phyloP scores from a whole-genome alignment of 2,888 invertebrate genomes.

The Drosophila neotestacea region DNA sequence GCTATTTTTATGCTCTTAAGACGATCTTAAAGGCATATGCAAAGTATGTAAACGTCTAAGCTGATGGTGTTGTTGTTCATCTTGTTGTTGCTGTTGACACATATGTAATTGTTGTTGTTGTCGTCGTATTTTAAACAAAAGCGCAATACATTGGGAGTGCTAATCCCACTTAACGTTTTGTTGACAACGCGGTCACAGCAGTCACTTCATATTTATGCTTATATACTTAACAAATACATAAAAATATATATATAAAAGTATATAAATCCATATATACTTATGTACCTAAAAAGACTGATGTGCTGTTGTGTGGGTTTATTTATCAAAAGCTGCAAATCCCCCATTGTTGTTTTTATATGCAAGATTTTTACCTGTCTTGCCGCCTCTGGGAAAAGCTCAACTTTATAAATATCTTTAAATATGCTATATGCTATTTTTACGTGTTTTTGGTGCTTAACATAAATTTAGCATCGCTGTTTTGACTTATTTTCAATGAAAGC shows the following conservation, averaged over 20 bases:
- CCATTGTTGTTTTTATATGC: slow-evolving; percentile 4
- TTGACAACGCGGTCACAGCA: slow-evolving; percentile 64
- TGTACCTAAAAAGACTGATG: background rate
- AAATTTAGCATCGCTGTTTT: background rate
- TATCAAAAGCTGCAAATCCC: slow-evolving; percentile 32
- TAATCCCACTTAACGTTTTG: slow-evolving; percentile 76
- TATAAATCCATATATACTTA: background rate
- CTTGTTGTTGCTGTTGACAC: slow-evolving; percentile 30
- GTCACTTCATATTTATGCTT: slow-evolving; percentile 1
- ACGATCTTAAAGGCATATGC: slow-evolving; percentile 76
- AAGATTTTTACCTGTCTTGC: slow-evolving; percentile 8
- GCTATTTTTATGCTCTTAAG: slow-evolving; percentile 77
- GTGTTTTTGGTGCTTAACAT: background rate
- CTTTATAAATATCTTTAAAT: slow-evolving; percentile 2
- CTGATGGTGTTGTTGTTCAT: slow-evolving; percentile 18
- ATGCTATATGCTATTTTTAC: background rate
- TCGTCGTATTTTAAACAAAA: slow-evolving; percentile 46
- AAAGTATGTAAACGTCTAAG: slow-evolving; percentile 64
- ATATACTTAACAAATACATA: slow-evolving; percentile 13
- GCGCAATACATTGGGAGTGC: slow-evolving; percentile 52
- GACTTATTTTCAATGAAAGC: slow-evolving; percentile 5
- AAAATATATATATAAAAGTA: background rate
- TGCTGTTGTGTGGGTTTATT: slow-evolving; percentile 19
- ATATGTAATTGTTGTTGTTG: slow-evolving; percentile 55
- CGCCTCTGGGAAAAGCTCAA: slow-evolving; percentile 6